Percentiles rank a stretch among this genome's conserved stretches.
These are phyloP conservation scores for Eulemur macaco DNA, from an alignment of 2,113 vertebrate genomes.

Conservation along the genomic window DNA sequence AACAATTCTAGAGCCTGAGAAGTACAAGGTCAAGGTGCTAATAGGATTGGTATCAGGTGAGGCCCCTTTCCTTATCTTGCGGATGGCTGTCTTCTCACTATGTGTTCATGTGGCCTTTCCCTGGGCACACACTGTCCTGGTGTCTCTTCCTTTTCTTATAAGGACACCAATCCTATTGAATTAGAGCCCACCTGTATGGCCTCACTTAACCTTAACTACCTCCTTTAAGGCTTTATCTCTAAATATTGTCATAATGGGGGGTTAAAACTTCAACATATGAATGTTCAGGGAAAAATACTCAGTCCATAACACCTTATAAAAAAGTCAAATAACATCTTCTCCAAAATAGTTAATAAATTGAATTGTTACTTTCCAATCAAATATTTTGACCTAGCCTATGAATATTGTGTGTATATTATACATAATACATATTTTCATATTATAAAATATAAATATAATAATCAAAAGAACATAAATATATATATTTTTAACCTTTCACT, in stretches of 20 bases:
- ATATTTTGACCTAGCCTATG: not conserved
- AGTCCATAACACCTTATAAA: not conserved
- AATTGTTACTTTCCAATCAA: not conserved
- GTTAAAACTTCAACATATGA: not conserved
- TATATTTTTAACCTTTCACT: not conserved
- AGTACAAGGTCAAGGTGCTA: not conserved
- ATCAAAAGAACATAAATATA: not conserved
- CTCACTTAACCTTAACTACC: not conserved
- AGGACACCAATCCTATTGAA: not conserved
- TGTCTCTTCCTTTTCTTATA: not conserved
- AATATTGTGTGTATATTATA: not conserved
- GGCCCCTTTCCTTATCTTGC: not conserved
- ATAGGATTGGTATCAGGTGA: not conserved
- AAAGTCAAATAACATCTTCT: not conserved
- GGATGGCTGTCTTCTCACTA: not conserved
- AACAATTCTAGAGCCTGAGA: rapidly evolving
- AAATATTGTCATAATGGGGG: no score
- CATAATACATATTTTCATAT: not conserved
- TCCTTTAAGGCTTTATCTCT: not conserved
- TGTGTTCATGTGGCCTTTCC: not conserved
- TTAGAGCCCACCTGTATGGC: not conserved
- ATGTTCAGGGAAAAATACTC: no score
- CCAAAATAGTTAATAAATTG: not conserved
- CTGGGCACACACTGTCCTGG: not conserved
- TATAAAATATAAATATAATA: not conserved